phyloP scores from a whole-genome alignment of 2,888 invertebrate species.

The Pristionchus arcanus region DNA sequence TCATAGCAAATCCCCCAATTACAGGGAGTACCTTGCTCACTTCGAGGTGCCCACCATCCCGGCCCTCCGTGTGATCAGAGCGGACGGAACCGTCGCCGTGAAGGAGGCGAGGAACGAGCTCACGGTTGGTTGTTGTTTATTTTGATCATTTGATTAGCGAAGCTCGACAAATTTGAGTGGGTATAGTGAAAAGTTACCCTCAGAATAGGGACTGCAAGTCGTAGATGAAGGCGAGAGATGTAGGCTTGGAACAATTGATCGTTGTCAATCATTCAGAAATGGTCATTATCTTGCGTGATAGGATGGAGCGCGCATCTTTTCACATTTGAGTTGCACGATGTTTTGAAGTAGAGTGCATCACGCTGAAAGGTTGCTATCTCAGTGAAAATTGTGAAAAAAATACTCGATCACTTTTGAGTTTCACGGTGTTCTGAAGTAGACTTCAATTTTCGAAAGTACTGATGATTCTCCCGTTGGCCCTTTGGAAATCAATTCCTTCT shows the following conservation, averaged over 20 bases:
- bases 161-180: too few species aligned
- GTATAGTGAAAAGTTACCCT: too few species aligned
- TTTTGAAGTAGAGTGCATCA: too few species aligned
- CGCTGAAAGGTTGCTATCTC: neutral
- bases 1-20: neutral
- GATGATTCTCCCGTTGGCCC: neutral
- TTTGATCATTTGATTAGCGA: too few species aligned
- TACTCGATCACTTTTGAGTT: neutral
- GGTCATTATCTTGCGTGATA: too few species aligned
- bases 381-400: neutral
- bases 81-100: slow-evolving; percentile 80
- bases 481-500: neutral
- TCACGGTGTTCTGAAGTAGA: neutral
- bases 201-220: too few species aligned
- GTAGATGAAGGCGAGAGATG: too few species aligned
- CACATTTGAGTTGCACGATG: too few species aligned
- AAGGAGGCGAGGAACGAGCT: slow-evolving; percentile 81
- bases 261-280: too few species aligned
- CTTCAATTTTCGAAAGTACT: neutral
- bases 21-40: slow-evolving; percentile 66
- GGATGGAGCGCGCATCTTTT: too few species aligned
- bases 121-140: slow-evolving; percentile 64
- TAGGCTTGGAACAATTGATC: too few species aligned
- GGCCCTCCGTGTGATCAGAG: slow-evolving; percentile 80
- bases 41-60: slow-evolving; percentile 80